phyloP scores from a whole-genome alignment of 2,888 invertebrate species.

The Horisme vitalbata region DNA sequence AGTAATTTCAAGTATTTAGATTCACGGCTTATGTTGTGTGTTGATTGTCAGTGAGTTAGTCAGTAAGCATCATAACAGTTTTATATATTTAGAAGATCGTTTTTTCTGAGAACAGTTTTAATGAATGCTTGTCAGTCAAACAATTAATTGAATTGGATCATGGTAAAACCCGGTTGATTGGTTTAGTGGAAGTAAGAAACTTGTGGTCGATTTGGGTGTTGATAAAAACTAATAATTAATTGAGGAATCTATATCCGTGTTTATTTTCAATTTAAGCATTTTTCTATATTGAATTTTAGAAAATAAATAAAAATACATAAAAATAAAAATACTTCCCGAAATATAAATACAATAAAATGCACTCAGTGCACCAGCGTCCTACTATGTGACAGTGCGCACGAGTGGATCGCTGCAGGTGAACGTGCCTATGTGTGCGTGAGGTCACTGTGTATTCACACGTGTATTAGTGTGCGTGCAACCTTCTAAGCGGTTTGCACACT shows the following conservation, averaged over 20 bases:
- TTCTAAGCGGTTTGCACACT: slow-evolving; percentile 31
- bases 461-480: slow-evolving; percentile 42
- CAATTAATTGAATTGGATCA: slow-evolving; percentile 16
- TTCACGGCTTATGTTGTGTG: no score
- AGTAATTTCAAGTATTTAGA: no score
- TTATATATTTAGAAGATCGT: no score
- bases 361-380: slow-evolving; percentile 41
- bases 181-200: no score
- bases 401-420: slow-evolving; percentile 74
- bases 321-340: background rate
- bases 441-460: slow-evolving; percentile 55
- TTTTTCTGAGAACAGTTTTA: slow-evolving; percentile 12
- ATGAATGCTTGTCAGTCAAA: slow-evolving; percentile 12
- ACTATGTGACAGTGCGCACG: slow-evolving; percentile 74
- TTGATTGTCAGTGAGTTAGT: no score
- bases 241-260: no score
- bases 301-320: no score
- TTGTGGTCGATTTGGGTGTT: no score
- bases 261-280: no score
- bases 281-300: no score
- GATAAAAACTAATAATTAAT: no score
- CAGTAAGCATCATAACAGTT: no score
- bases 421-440: slow-evolving; percentile 65
- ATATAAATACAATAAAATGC: slow-evolving; percentile 1
- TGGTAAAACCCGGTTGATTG: slow-evolving; percentile 13